A percentile compares a stretch with the other conserved stretches of the same genome.
Evolutionary conservation across 2,113 vertebrate genomes (phyloP).

Genomic region (Fregata magnificens): DNA sequence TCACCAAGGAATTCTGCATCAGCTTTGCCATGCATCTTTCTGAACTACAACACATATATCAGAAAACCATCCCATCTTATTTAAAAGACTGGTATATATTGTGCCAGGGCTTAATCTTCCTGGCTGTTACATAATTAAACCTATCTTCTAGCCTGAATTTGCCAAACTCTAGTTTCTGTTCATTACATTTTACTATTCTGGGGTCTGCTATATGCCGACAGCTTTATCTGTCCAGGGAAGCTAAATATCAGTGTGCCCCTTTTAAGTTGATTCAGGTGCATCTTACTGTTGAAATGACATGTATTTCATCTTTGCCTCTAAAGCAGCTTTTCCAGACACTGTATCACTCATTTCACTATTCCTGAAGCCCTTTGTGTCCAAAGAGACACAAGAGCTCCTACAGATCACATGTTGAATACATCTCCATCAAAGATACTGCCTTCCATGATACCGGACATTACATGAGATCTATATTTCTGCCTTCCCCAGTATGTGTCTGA

Average conservation of each 20-base stretch:
- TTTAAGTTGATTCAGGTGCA: neutral
- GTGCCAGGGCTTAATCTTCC: neutral
- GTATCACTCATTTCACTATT: neutral
- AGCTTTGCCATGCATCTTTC: neutral
- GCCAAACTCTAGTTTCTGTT: neutral
- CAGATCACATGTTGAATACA: neutral
- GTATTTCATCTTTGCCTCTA: neutral
- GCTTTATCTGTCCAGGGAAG: neutral
- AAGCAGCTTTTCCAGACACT: neutral
- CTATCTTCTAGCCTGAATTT: neutral
- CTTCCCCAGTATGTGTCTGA: neutral
- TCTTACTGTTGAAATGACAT: neutral
- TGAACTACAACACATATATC: neutral
- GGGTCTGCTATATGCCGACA: neutral
- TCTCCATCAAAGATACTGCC: neutral
- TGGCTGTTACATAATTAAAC: neutral
- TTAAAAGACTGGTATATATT: neutral
- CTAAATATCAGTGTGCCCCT: neutral
- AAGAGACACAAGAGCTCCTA: neutral
- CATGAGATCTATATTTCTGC: neutral
- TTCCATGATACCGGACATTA: neutral
- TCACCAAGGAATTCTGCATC: neutral
- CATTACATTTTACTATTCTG: neutral
- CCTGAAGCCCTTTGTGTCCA: neutral
- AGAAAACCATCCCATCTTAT: neutral